Base-by-base conservation (phyloP, 1,140 invertebrate genomes). In the Scaptodrosophila lebanonensis region DNA sequence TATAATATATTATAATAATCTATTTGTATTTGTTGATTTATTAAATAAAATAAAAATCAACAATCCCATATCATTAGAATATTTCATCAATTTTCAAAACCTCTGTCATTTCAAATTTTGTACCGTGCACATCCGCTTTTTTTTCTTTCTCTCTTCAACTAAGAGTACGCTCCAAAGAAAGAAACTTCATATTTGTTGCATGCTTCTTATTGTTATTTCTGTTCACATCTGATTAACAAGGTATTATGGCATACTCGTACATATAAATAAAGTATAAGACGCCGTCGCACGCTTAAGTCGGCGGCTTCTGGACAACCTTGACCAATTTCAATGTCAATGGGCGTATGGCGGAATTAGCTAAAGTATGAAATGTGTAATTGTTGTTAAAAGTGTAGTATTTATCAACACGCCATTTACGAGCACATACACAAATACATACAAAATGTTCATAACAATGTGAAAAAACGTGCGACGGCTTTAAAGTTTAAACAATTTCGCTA, bases 191-290 rank as follows among this genome's bases (percentile, higher is more conserved):
- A 18, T 49, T 48, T 33, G 22, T 53, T 58, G n/a, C 29, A 27
- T 25, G 3, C 8, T 18, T 20, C 38, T 47, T 22, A 12, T 9
- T 39, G 7, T 35, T 48, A 29, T 27, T 54, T 27, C 29, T 45
- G 57, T 52, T 64, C 40, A 30, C 32, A 36, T 16, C 49, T 45
- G 45, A 58, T 68, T 68, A 73, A 66, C 70, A 57, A 69, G 70
- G 47, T 51, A 70, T 69, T 61, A 69, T 76, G 60, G 69, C n/a
- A n/a, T n/a, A n/a, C n/a, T n/a, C n/a, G n/a, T n/a, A n/a, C n/a
- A n/a, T n/a, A n/a, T n/a, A n/a, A n/a, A n/a, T n/a, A n/a, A n/a
- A n/a, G n/a, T n/a, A n/a, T n/a, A n/a, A n/a, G n/a, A n/a, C n/a
- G n/a, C n/a, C 70, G 65, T 75, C 50, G 54, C 44, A n/a, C 35